Evolutionary conservation across 2,113 vertebrate species (phyloP), one percentile per base, ranked within the genome.

Genomic region (Columba janthina): DNA sequence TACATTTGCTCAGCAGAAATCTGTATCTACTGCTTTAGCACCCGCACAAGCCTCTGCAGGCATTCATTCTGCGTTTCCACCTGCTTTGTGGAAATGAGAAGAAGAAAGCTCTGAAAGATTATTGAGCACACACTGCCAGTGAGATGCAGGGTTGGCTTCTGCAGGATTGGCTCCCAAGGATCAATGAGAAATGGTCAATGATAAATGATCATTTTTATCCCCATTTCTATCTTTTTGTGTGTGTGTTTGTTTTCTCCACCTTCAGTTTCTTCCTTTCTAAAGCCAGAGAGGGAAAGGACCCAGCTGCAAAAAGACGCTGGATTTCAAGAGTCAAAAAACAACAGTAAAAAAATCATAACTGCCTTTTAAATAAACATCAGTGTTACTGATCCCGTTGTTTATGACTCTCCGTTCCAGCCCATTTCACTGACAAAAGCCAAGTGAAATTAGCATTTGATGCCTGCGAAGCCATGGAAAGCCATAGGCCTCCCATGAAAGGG

Each of bases 361-460:
- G 79, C 61, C 85, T 85, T 89, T 91, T 19, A 85, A 95, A 75
- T 83, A 79, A 93, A 90, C 40, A 90, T 9, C 60, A 62, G 50
- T 12, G 12, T 87, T 81, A 62, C 51, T 60, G 85, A n/a, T 87
- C 32, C 77, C 26, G 73, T 93, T 97, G 96, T 97, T 97, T 96
- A 92, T 7, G 31, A 50, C 32, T 57, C 42, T 46, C 82, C 36
- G 94, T 96, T 96, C 93, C 96, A 94, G 93, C 87, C 85, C 96
- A 95, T 97, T 97, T 74, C 86, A 78, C 91, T 77, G 85, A 67
- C 80, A 80, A 95, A 90, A 93, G 80, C 90, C 89, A 86, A 94
- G 89, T 24, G 77, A 81, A 95, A 95, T 50, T 14, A 85, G 80
- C 5, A 15, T 85, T 85, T 83, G 94, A 92, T 94, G 93, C 82